Conservation (phyloP, 2,888 invertebrate species). For the Torymus auratus region DNA sequence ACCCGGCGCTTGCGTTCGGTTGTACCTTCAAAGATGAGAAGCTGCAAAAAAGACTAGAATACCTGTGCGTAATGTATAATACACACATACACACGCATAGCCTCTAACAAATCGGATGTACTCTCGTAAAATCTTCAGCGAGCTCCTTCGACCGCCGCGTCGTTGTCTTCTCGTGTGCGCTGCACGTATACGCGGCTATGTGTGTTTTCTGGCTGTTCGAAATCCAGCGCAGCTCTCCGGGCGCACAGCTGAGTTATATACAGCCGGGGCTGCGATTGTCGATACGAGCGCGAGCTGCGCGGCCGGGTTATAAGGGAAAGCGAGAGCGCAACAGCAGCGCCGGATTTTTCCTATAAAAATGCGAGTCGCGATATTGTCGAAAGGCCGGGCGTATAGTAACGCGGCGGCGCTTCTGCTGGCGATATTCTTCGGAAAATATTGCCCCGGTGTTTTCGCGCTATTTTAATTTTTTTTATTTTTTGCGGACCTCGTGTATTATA, state of each 20-base stretch:
- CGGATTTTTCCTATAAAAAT: constrained; percentile 45
- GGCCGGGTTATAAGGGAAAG: neutral
- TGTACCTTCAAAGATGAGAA: too few relatives aligned
- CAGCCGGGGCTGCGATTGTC: neutral
- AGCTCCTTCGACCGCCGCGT: neutral
- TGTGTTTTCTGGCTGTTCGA: neutral
- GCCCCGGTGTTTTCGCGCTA: constrained; percentile 10
- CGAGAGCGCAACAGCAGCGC: neutral
- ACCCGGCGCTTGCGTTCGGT: too few relatives aligned
- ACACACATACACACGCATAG: too few relatives aligned
- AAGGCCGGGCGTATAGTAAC: constrained; percentile 23
- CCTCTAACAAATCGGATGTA: neutral
- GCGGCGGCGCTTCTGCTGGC: constrained; percentile 1
- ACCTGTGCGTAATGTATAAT: too few relatives aligned
- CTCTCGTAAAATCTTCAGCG: constrained; percentile 24
- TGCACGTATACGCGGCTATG: neutral
- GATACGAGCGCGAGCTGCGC: constrained; percentile 7
- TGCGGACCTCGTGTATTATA: too few relatives aligned
- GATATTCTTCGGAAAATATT: constrained; percentile 43
- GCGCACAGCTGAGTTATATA: constrained; percentile 26
- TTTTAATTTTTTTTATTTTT: constrained; percentile 16
- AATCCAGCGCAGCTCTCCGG: neutral
- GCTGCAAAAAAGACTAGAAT: too few relatives aligned
- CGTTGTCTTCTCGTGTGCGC: neutral
- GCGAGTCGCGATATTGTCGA: constrained; percentile 42